Conservation (phyloP, 1,140 invertebrate species). For the Phenacoccus solenopsis region DNA sequence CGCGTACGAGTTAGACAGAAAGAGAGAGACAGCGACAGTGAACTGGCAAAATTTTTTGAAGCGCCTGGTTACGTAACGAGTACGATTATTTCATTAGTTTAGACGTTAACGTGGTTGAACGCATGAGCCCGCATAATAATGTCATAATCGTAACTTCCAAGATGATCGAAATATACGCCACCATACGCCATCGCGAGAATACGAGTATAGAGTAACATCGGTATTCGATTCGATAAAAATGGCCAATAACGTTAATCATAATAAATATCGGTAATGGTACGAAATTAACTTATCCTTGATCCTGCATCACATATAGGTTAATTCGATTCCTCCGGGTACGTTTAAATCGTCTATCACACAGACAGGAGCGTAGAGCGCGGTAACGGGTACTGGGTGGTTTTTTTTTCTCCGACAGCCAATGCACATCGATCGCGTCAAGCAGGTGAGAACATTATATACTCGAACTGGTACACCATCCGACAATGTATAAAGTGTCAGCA, state of each 20-base stretch:
- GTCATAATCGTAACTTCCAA: not conserved
- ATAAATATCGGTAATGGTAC: not conserved
- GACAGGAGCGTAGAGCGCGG: no score
- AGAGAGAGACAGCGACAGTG: no score
- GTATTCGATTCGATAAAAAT: not conserved
- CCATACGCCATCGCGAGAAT: not conserved
- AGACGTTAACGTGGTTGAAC: no score
- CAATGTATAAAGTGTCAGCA: conserved; percentile 5
- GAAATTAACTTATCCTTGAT: conserved; percentile 7
- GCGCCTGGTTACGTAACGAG: no score
- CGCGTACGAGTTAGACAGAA: no score
- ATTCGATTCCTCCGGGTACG: not conserved
- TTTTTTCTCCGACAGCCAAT: not conserved
- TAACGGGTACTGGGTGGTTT: no score
- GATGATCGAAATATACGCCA: not conserved
- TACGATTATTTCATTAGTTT: no score
- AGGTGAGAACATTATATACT: conserved; percentile 8
- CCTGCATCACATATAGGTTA: conserved; percentile 10
- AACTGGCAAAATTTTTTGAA: no score
- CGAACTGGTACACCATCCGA: not conserved
- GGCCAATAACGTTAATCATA: not conserved
- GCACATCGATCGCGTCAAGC: not conserved
- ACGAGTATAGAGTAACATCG: no score
- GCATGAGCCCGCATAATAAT: not conserved
- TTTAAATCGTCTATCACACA: not conserved